Evolutionary conservation across 2,888 invertebrate genomes (phyloP), one percentile per base, ranked within the genome.

Genomic region (Eristalis pertinax): DNA sequence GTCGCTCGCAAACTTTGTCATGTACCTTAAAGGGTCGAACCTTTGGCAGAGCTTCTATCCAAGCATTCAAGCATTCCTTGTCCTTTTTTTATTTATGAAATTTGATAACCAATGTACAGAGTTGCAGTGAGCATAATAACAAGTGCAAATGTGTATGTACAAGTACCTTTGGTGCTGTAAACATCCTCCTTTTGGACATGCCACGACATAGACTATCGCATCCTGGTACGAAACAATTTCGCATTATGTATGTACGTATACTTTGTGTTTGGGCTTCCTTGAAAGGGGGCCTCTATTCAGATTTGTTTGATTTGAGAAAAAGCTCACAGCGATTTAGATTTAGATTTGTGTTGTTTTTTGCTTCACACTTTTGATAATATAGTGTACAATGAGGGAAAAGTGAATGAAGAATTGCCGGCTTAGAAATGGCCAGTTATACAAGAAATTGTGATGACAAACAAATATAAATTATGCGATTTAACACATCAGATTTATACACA

Each of bases 1-100:
- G 91, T 4, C 90, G 70, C 72, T 90, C 90, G 56, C 91, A 92
- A 0, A 92, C 86, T 72, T 90, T 90, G 76, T 91, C 91, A 11
- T 79, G 89, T 0, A 64, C 22, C 74, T 90, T 90, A 26, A 91
- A 89, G 22, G 88, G 74, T 0, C 90, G 89, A 26, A 89, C 67
- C 50, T 90, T 90, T 0, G 90, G 90, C 19, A 91, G 84, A 1
- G 89, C 87, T 4, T 87, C 75, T 11, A 83, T 79, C 92, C 92
- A 92, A 56, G 89, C 88, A 24, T 89, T 80, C 58, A 90, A 89
- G 1, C 89, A 29, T 13, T 88, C 80, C 58, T 88, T 65, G 38
- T 90, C 89, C 90, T 91, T 19, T 8, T n/a, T 50, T 19, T n/a
- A 19, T 50, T 50, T 8, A 19, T 50, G 43, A n/a, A 43, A n/a